Base-by-base conservation (phyloP, 2,797 vertebrate genomes). In the Prionace glauca region DNA sequence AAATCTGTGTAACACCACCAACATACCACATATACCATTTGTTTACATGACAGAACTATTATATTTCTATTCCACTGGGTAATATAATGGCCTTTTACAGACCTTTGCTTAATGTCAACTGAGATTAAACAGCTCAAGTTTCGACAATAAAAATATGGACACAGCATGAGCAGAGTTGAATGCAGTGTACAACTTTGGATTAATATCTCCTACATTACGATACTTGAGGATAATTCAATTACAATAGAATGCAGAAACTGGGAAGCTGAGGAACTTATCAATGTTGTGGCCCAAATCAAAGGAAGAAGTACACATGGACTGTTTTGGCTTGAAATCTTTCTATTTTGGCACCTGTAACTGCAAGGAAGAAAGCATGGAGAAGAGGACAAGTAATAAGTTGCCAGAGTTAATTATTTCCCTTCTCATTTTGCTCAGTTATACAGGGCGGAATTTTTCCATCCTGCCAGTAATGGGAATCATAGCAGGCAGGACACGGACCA, bases 31-130 rank as follows among this genome's bases (percentile, higher is more conserved):
- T 77, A 50, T 77, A 72, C 67, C 93, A 95, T 95, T 74, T 60
- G 50, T 95, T 95, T 95, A 95, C 24, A 95, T 95, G 69, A 94
- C 26, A 95, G 71, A 95, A 95, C 69, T 74, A 95, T 95, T 95
- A 60, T 26, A 77, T 74, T 95, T 95, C 71, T 95, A 56, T 77
- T 95, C 93, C 93, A 74, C 45, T 74, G 71, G 71, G 50, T 14
- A 77, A 95, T 32, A 16, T 95, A 95, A 77, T 95, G 93, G 93
- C 93, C 45, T 56, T 95, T 95, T 50, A 36, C 24, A 69, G 62
- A 92, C 36, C n/a, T 74, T 77, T 72, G 69, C 69, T 74, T 74
- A 32, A 74, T 95, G 41, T 95, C 69, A 95, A 95, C 92, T 77
- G 45, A 74, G 71, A 95, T 74, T 95, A 95, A 72, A 77, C 29